Percentiles rank a stretch among this genome's conserved stretches.
phyloP scores from a whole-genome alignment of 2,113 vertebrate species.

The Orientallactaga bullata region DNA sequence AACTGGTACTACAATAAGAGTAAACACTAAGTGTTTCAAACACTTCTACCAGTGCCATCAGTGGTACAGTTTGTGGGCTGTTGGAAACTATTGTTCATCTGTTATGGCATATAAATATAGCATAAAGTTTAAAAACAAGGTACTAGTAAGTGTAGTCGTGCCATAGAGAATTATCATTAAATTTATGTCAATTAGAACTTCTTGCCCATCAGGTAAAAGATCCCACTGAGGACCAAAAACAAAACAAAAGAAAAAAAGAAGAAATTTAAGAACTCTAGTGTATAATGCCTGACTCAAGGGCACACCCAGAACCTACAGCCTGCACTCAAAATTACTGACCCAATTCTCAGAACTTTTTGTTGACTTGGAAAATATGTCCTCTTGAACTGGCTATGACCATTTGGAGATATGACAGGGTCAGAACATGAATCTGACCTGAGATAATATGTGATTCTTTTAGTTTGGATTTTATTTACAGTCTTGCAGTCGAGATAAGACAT shows the following conservation, averaged over 20 bases:
- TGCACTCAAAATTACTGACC: not conserved
- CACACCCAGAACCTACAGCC: not conserved
- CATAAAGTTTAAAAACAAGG: not conserved
- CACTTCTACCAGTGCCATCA: not conserved
- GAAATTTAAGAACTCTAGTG: not conserved
- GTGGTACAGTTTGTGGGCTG: not conserved
- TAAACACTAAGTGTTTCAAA: not conserved
- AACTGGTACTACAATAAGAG: not conserved
- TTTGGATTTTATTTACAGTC: not conserved
- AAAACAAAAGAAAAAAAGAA: not conserved
- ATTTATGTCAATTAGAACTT: not conserved
- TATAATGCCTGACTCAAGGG: not conserved
- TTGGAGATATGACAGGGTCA: not conserved
- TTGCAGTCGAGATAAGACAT: constrained; percentile 22
- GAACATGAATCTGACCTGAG: not conserved
- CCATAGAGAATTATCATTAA: not conserved
- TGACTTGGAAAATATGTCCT: not conserved
- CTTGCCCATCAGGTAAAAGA: not conserved
- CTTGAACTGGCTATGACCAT: constrained; percentile 22
- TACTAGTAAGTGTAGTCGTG: not conserved
- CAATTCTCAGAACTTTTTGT: not conserved
- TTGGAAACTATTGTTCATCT: not conserved
- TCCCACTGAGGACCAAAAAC: not conserved
- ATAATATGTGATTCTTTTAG: constrained; percentile 12
- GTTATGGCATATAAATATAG: not conserved